phyloP scores from a whole-genome alignment of 2,113 vertebrate genomes.

The Monopterus albus region DNA sequence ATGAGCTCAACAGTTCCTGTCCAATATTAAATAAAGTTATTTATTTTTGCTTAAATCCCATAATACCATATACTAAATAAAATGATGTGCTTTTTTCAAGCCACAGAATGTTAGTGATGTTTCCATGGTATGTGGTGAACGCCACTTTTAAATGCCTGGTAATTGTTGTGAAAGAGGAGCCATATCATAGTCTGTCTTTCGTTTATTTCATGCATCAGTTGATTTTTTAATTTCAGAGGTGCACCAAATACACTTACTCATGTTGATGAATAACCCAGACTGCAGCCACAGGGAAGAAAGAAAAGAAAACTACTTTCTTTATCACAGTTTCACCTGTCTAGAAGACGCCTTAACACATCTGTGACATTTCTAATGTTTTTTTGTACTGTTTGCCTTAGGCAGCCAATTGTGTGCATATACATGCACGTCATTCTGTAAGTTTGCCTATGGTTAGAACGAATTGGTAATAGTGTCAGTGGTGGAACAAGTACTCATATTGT shows the following conservation, averaged over 20 bases:
- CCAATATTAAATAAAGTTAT: background rate
- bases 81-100: too few relatives aligned
- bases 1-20: background rate
- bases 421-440: too few relatives aligned
- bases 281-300: conserved; percentile 27
- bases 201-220: conserved; percentile 78
- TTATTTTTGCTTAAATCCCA: too few relatives aligned
- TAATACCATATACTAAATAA: too few relatives aligned
- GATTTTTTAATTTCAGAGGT: conserved; percentile 71
- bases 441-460: too few relatives aligned
- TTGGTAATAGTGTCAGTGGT: too few relatives aligned
- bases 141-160: conserved; percentile 62
- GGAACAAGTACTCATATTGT: too few relatives aligned
- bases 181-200: conserved; percentile 57
- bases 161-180: conserved; percentile 55
- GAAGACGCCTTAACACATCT: too few relatives aligned
- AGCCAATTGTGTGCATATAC: too few relatives aligned
- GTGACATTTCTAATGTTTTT: too few relatives aligned
- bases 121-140: conserved; percentile 37
- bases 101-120: conserved; percentile 31
- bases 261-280: conserved; percentile 45
- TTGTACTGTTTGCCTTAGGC: too few relatives aligned
- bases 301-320: conserved; percentile 28
- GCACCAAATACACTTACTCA: conserved; percentile 47
- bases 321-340: too few relatives aligned